A percentile compares a stretch with the other conserved stretches of the same genome.
phyloP scores from a whole-genome alignment of 2,888 invertebrate species.

The Pyrocoelia pectoralis region DNA sequence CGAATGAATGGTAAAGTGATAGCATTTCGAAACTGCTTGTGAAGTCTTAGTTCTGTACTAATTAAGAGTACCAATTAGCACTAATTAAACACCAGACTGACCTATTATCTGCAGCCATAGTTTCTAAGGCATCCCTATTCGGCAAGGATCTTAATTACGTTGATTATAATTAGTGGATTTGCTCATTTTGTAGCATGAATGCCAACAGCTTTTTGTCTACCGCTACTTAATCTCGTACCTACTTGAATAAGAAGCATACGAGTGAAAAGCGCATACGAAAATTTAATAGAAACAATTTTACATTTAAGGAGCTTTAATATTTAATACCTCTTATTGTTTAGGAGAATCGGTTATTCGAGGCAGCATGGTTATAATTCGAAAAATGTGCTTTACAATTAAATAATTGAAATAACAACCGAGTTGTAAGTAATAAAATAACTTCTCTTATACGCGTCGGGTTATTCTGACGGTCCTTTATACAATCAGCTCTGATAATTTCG shows the following conservation, averaged over 20 bases:
- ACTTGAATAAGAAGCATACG: slow-evolving; percentile 13
- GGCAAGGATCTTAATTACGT: slow-evolving; percentile 49
- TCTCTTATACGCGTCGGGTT: slow-evolving; percentile 21
- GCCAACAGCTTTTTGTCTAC: slow-evolving; percentile 35
- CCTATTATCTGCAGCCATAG: slow-evolving; percentile 56
- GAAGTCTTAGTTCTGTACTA: slow-evolving; percentile 59
- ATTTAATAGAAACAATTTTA: background rate
- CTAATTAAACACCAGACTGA: slow-evolving; percentile 60
- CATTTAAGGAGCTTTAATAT: background rate
- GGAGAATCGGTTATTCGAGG: background rate
- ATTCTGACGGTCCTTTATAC: slow-evolving; percentile 47
- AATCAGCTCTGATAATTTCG: slow-evolving; percentile 59
- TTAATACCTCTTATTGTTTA: background rate
- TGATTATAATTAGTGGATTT: slow-evolving; percentile 53
- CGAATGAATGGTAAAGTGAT: slow-evolving; percentile 49
- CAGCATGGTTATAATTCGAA: background rate
- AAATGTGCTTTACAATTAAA: background rate
- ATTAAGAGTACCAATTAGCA: slow-evolving; percentile 60
- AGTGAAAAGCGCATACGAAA: background rate
- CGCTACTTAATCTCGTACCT: slow-evolving; percentile 21
- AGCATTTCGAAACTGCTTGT: slow-evolving; percentile 58
- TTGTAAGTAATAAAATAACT: slow-evolving; percentile 28
- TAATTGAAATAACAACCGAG: background rate
- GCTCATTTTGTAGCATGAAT: slow-evolving; percentile 46
- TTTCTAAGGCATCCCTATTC: slow-evolving; percentile 55